Evolutionary conservation across 1,140 invertebrate species (phyloP).

Genomic region (Hyphantria cunea): DNA sequence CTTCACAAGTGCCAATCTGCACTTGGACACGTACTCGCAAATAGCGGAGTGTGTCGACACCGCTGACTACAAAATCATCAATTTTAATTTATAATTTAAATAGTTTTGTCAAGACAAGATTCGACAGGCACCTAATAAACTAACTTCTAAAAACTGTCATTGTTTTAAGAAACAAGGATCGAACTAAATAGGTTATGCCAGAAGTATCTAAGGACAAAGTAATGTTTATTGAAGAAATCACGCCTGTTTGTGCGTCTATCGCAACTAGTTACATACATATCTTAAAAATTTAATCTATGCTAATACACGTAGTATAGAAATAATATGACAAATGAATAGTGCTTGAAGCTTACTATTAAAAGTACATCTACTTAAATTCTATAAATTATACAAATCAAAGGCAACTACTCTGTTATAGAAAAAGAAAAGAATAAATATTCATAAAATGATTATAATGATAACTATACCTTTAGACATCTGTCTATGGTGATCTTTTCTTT

Average conservation of each 20-base stretch:
- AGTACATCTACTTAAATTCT: slow-evolving; percentile 16
- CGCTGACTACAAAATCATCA: slow-evolving; percentile 1
- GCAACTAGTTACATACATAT: slow-evolving; percentile 40
- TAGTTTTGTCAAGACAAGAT: slow-evolving; percentile 67
- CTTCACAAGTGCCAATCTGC: no score
- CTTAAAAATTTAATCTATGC: slow-evolving; percentile 43
- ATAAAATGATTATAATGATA: slow-evolving; percentile 1
- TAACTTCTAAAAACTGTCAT: not conserved
- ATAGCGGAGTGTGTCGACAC: slow-evolving; percentile 10
- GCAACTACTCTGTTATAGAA: slow-evolving; percentile 26
- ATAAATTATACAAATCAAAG: slow-evolving; percentile 20
- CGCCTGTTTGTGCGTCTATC: slow-evolving; percentile 41
- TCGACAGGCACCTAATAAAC: slow-evolving; percentile 17
- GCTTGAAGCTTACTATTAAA: slow-evolving; percentile 37
- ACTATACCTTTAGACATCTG: slow-evolving; percentile 1
- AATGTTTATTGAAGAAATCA: not conserved
- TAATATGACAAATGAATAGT: slow-evolving; percentile 41
- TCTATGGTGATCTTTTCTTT: no score
- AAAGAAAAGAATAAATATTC: not conserved
- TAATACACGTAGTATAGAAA: slow-evolving; percentile 42
- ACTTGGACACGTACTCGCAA: no score
- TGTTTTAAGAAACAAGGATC: slow-evolving; percentile 4
- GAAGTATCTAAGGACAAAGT: slow-evolving; percentile 3
- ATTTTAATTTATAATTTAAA: slow-evolving; percentile 41
- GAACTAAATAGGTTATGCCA: slow-evolving; percentile 6